Conservation (phyloP, 2,113 vertebrate genomes). For the Chitala chitala region DNA sequence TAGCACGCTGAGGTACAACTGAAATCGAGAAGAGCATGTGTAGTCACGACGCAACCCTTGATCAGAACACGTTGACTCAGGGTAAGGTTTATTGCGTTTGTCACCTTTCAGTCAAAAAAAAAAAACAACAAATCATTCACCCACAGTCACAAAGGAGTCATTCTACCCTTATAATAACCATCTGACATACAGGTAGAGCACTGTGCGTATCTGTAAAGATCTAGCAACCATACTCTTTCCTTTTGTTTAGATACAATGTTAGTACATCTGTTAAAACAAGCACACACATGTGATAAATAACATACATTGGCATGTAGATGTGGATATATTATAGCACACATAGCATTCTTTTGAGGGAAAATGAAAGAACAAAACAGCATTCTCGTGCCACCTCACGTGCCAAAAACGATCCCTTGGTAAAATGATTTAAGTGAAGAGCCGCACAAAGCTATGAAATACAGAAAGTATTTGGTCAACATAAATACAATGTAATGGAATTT, state of each 20-base stretch:
- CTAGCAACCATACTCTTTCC: constrained; percentile 27
- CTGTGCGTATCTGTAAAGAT: no score
- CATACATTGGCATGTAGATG: constrained; percentile 47
- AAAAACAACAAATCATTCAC: background rate
- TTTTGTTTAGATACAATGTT: constrained; percentile 37
- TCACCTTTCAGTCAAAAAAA: background rate
- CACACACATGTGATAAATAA: constrained; percentile 66
- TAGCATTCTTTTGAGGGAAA: background rate
- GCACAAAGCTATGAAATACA: constrained; percentile 4
- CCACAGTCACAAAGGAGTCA: background rate
- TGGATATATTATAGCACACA: constrained; percentile 35
- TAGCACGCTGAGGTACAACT: background rate
- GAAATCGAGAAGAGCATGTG: background rate
- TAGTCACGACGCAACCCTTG: background rate
- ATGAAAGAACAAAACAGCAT: background rate
- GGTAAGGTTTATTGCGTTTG: constrained; percentile 12
- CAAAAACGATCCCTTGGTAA: background rate
- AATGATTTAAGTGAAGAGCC: background rate
- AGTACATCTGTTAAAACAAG: constrained; percentile 42
- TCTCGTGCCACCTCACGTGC: background rate
- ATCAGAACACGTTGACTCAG: background rate
- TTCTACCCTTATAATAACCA: background rate
- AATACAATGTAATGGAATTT: background rate
- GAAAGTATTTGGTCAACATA: background rate
- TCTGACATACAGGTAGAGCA: background rate